Percentiles rank a stretch among this genome's conserved stretches.
These are phyloP conservation scores for Chromobotia macracanthus DNA, from an alignment of 2,797 vertebrate species.

Conservation along the genomic window DNA sequence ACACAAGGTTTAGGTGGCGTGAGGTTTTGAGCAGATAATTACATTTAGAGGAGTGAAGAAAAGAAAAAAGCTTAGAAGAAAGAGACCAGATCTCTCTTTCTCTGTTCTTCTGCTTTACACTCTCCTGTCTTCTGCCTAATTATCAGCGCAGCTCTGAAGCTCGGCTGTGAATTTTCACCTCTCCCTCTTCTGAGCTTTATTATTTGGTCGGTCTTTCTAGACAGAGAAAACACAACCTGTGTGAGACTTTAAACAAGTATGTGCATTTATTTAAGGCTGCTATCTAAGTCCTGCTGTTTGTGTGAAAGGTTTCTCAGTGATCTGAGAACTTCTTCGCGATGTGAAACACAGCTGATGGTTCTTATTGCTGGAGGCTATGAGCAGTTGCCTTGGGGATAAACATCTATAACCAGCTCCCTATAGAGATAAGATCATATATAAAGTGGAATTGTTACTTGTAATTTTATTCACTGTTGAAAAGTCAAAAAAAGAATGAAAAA, in stretches of 20 bases:
- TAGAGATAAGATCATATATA: conserved; percentile 34
- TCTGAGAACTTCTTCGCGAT: conserved; percentile 8
- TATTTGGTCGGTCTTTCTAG: conserved; percentile 20
- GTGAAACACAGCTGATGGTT: neutral
- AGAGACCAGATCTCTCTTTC: conserved; percentile 34
- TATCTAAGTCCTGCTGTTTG: conserved; percentile 10
- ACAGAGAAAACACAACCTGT: conserved; percentile 33
- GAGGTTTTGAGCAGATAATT: conserved; percentile 50
- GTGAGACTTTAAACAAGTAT: conserved; percentile 28
- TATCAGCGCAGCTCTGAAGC: conserved; percentile 33
- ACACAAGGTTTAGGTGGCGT: conserved; percentile 23
- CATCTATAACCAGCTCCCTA: conserved; percentile 25
- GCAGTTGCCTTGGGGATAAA: conserved; percentile 31
- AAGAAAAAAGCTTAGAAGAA: conserved; percentile 29
- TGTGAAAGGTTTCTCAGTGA: conserved; percentile 17
- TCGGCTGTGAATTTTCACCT: conserved; percentile 33
- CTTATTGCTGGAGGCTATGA: conserved; percentile 19
- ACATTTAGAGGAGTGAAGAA: conserved; percentile 37
- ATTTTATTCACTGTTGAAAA: neutral
- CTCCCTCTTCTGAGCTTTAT: conserved; percentile 20
- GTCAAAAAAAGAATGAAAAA: neutral
- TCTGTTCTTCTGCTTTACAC: conserved; percentile 34
- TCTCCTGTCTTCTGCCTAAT: conserved; percentile 44
- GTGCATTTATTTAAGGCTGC: conserved; percentile 26
- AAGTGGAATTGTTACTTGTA: conserved; percentile 5